A percentile compares a stretch with the other conserved stretches of the same genome.
phyloP scores from a whole-genome alignment of 2,797 vertebrate species.

The Hippocampus kuda region DNA sequence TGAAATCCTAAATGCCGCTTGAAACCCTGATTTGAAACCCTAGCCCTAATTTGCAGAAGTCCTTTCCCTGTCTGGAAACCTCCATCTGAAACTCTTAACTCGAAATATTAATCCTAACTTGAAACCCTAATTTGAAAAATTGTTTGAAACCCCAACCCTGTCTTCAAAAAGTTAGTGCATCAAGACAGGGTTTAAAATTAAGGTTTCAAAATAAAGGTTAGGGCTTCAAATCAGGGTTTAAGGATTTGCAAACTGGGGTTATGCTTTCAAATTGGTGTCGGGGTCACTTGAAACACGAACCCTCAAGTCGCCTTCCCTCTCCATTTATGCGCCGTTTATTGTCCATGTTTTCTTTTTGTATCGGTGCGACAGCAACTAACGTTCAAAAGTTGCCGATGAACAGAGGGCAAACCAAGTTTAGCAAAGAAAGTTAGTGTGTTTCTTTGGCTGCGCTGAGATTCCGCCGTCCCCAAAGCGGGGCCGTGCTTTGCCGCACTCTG shows the following conservation, averaged over 20 bases:
- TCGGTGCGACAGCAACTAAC: not conserved
- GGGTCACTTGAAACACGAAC: not conserved
- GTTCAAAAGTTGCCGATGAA: not conserved
- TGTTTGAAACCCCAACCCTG: not conserved
- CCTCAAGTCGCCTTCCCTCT: not conserved
- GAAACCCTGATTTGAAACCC: no score
- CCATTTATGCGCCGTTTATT: not conserved
- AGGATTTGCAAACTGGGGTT: not conserved
- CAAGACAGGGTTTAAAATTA: no score
- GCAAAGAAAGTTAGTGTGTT: not conserved
- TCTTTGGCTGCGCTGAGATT: conserved; percentile 28
- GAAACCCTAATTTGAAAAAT: not conserved
- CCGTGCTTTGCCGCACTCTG: conserved; percentile 58
- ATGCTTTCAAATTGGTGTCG: no score
- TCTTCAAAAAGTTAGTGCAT: not conserved
- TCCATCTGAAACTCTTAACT: no score
- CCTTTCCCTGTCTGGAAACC: no score
- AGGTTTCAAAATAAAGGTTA: not conserved
- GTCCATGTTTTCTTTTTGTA: not conserved
- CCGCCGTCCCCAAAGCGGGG: conserved; percentile 50
- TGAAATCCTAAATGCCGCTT: no score
- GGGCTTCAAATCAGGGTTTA: not conserved
- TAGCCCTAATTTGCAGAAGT: no score
- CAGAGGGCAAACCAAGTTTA: conserved; percentile 20
- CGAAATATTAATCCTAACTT: not conserved